Percentiles rank a stretch among this genome's conserved stretches.
phyloP scores from a whole-genome alignment of 2,113 vertebrate genomes.

The Paramormyrops kingsleyae region DNA sequence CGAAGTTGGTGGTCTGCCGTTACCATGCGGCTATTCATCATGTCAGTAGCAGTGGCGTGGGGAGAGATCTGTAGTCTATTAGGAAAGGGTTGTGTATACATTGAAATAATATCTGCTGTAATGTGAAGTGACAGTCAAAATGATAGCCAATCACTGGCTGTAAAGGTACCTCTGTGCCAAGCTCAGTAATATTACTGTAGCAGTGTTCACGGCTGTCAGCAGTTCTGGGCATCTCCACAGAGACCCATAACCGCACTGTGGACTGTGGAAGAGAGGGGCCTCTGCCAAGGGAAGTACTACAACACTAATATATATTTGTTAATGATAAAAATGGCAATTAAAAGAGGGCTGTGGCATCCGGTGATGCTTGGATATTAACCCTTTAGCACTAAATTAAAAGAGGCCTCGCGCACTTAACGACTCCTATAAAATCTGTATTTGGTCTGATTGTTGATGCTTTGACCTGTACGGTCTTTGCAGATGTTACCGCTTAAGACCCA shows the following conservation, averaged over 20 bases:
- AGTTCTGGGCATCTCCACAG: constrained; percentile 76
- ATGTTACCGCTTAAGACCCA: not conserved
- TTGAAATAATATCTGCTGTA: constrained; percentile 77
- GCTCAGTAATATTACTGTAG: constrained; percentile 80
- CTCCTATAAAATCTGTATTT: not conserved
- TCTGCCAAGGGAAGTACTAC: constrained; percentile 82
- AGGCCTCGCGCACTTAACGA: not conserved
- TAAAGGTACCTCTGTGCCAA: constrained; percentile 74
- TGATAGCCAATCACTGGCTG: constrained; percentile 75
- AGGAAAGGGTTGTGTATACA: constrained; percentile 67
- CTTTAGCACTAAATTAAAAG: constrained; percentile 16
- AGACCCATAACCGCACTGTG: constrained; percentile 74
- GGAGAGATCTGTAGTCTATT: constrained; percentile 64
- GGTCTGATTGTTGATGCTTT: not conserved
- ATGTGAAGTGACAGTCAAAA: constrained; percentile 84
- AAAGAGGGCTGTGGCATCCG: constrained; percentile 40
- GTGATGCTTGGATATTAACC: constrained; percentile 17
- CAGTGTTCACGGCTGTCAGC: constrained; percentile 77
- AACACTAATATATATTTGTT: constrained; percentile 79
- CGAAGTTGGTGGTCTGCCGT: constrained; percentile 18
- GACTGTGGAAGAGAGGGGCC: constrained; percentile 68
- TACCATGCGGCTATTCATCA: constrained; percentile 63
- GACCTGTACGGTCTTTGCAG: not conserved
- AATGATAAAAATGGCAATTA: constrained; percentile 75
- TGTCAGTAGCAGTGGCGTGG: constrained; percentile 55